Evolutionary conservation across 2,113 vertebrate species (phyloP).

Genomic region (Crotalus helleri): DNA sequence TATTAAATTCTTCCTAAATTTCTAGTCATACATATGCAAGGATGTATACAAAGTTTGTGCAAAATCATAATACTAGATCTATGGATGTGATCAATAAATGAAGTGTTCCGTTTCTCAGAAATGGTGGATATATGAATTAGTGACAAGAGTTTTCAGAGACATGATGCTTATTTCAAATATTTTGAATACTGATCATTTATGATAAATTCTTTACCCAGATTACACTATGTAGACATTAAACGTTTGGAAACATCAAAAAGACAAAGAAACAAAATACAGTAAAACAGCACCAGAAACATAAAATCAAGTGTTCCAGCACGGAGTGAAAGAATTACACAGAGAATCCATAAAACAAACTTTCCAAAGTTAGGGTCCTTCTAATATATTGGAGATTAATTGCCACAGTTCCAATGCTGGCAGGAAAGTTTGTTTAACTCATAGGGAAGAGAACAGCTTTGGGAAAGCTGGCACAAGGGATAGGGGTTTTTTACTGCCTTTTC

Average conservation of each 20-base stretch:
- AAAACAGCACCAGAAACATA: neutral
- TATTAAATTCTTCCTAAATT: neutral
- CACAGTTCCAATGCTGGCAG: neutral
- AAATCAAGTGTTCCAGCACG: neutral
- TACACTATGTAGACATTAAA: neutral
- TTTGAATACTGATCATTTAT: neutral
- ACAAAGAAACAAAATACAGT: neutral
- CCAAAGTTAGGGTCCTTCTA: neutral
- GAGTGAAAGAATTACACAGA: neutral
- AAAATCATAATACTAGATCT: neutral
- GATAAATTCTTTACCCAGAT: neutral
- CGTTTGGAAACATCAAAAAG: neutral
- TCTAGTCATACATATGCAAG: neutral
- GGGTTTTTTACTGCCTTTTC: conserved; percentile 22
- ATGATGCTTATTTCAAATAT: neutral
- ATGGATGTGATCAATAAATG: neutral
- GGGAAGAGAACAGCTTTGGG: neutral
- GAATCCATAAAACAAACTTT: neutral
- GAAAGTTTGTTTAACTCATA: neutral
- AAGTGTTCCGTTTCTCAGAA: neutral
- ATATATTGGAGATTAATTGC: neutral
- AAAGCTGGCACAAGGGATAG: neutral
- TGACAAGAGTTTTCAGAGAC: neutral
- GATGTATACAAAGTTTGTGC: neutral
- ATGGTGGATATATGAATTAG: neutral